These are phyloP conservation scores for Cydia pomonella DNA, from an alignment of 1,140 invertebrate species.

Conservation along the genomic window DNA sequence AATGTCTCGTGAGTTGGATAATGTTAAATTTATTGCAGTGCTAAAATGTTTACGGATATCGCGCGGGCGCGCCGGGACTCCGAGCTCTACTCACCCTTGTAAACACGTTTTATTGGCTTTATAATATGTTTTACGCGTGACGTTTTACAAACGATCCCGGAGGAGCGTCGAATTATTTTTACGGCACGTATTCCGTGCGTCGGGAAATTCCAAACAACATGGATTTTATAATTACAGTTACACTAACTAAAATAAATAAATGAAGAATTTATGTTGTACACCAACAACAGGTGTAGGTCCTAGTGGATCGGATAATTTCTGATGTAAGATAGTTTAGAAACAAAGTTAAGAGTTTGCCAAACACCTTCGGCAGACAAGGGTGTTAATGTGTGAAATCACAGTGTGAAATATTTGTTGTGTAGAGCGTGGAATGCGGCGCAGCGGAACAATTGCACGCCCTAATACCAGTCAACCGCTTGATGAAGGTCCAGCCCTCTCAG, in stretches of 20 bases:
- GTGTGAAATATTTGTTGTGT: slow-evolving; percentile 69
- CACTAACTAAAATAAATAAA: slow-evolving; percentile 47
- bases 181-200: slow-evolving; percentile 70
- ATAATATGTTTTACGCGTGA: slow-evolving; percentile 81
- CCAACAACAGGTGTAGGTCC: not conserved
- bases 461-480: slow-evolving; percentile 79
- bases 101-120: slow-evolving; percentile 81
- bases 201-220: slow-evolving; percentile 67
- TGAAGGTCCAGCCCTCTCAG: slow-evolving; percentile 64
- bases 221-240: slow-evolving; percentile 75
- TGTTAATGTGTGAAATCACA: slow-evolving; percentile 72
- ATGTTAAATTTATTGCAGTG: slow-evolving; percentile 79
- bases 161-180: slow-evolving; percentile 79
- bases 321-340: slow-evolving; percentile 20
- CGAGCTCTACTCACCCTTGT: slow-evolving; percentile 76
- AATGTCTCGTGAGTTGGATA: slow-evolving; percentile 78
- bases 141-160: slow-evolving; percentile 80
- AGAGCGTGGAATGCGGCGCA: slow-evolving; percentile 64
- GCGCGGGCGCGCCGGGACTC: slow-evolving; percentile 56
- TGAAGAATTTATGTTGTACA: not conserved
- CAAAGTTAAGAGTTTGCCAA: slow-evolving; percentile 10
- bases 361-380: slow-evolving; percentile 46
- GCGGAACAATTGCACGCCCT: slow-evolving; percentile 71
- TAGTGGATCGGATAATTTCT: not conserved
- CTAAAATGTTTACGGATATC: slow-evolving; percentile 80